A percentile compares a stretch with the other conserved stretches of the same genome.
Evolutionary conservation across 2,888 invertebrate genomes (phyloP).

Genomic region (Cylloceria caligata): DNA sequence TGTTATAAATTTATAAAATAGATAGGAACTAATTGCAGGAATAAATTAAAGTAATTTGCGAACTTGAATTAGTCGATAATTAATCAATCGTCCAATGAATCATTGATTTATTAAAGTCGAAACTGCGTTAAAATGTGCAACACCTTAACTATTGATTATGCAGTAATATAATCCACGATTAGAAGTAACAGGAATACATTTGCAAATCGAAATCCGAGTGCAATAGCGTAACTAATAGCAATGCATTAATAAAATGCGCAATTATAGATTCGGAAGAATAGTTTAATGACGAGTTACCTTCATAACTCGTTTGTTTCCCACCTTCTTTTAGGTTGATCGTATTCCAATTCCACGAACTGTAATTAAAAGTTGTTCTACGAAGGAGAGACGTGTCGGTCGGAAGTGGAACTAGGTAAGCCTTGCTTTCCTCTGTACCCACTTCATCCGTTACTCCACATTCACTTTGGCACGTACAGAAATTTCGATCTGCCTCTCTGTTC

Average conservation of each 20-base stretch:
- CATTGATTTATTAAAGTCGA: neutral
- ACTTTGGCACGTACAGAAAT: conserved; percentile 27
- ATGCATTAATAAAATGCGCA: conserved; percentile 16
- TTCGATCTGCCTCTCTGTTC: conserved; percentile 8
- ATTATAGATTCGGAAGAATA: conserved; percentile 48
- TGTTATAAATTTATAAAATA: too few species aligned
- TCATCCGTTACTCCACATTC: neutral
- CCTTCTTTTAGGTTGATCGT: neutral
- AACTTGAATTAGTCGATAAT: neutral
- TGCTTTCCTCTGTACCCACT: neutral
- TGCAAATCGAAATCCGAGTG: too few species aligned
- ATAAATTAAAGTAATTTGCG: neutral
- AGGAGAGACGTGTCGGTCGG: conserved; percentile 35
- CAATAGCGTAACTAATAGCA: neutral
- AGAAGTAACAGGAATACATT: conserved; percentile 20
- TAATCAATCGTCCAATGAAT: neutral
- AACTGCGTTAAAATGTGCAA: neutral
- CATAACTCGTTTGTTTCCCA: conserved; percentile 1
- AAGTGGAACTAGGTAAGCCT: conserved; percentile 31
- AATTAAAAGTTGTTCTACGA: conserved; percentile 75
- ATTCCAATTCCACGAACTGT: conserved; percentile 72
- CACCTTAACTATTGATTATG: neutral
- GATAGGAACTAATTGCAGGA: too few species aligned
- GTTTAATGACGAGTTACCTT: conserved; percentile 60
- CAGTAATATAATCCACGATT: conserved; percentile 28